Evolutionary conservation across 2,888 invertebrate species (phyloP), one percentile per base, ranked within the genome.

Genomic region (Acrobasis suavella): DNA sequence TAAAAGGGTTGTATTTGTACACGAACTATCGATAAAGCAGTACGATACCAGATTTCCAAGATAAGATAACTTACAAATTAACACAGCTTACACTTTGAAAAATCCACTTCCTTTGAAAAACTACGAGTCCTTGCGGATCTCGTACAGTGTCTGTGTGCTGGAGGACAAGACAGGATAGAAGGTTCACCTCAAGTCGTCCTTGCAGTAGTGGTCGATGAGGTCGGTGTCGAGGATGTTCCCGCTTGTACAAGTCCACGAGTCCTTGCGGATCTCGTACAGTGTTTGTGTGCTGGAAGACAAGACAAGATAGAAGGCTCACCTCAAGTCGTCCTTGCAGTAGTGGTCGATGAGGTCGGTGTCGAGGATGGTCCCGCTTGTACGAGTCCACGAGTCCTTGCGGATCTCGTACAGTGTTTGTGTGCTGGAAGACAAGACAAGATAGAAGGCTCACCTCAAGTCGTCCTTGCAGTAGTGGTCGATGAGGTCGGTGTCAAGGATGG

Each of bases 311-410:
- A 9, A 14, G 14, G 39, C 14, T 64, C 69, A 89, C 89, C 89
- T 87, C 49, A 91, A 72, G 63, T 91, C 91, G 32, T 91, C 91
- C 55, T 86, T 88, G 63, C 90, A 91, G 69, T 80, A 89, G 50
- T 89, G 86, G 50, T 85, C 81, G 0, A 67, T 67, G 16, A 63
- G 10, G 0, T 69, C 71, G 0, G 39, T 1, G 0, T 71, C 66
- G 1, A 42, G 8, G n/a, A 3, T 6, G 6, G 46, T 14, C n/a
- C n/a, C 12, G 46, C 12, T n/a, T n/a, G n/a, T n/a, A n/a, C n/a
- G n/a, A n/a, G 46, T 2, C 14, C 12, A n/a, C 14, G 12, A 37
- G 37, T 16, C 46, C 49, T n/a, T 12, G 16, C 22, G 32, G 32
- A 32, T 7, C 32, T 32, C 32, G 5, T 32, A 32, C 32, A 32